phyloP scores from a whole-genome alignment of 2,797 vertebrate genomes.

The Coracias cyanogaster region DNA sequence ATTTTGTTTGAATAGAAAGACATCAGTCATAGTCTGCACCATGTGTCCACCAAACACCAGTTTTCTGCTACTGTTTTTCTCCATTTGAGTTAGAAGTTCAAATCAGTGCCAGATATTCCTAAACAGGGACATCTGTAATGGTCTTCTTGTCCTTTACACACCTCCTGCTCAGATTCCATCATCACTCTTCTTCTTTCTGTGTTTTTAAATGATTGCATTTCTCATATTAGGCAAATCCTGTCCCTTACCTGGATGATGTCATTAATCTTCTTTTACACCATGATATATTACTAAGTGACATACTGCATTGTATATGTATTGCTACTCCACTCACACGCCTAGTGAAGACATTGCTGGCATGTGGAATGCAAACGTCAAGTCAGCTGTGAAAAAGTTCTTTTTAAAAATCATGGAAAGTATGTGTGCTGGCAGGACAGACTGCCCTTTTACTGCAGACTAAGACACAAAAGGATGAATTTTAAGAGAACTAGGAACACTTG shows the following conservation, averaged over 20 bases:
- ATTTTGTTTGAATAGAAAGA: slow-evolving; percentile 10
- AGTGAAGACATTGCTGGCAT: slow-evolving; percentile 59
- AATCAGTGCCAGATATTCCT: slow-evolving; percentile 25
- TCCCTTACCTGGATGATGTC: slow-evolving; percentile 73
- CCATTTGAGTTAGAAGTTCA: background rate
- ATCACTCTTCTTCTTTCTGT: slow-evolving; percentile 51
- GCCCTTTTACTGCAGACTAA: slow-evolving; percentile 54
- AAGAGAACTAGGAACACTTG: slow-evolving; percentile 9
- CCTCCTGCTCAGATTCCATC: slow-evolving; percentile 44
- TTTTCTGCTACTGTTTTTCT: slow-evolving; percentile 4
- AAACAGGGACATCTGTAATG: slow-evolving; percentile 37
- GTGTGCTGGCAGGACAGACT: slow-evolving; percentile 52
- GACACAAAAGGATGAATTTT: slow-evolving; percentile 52
- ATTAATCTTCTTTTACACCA: slow-evolving; percentile 76
- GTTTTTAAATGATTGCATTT: slow-evolving; percentile 72
- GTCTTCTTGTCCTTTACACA: slow-evolving; percentile 66
- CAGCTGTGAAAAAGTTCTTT: slow-evolving; percentile 66
- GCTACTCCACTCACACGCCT: slow-evolving; percentile 65
- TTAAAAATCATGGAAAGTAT: slow-evolving; percentile 44
- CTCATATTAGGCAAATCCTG: slow-evolving; percentile 73
- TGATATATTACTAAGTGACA: slow-evolving; percentile 74
- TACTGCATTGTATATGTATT: slow-evolving; percentile 54
- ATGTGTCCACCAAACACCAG: background rate
- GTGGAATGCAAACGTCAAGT: slow-evolving; percentile 56
- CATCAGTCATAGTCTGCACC: background rate